phyloP scores from a whole-genome alignment of 1,140 invertebrate genomes.

The Akabosia matsudoensis region DNA sequence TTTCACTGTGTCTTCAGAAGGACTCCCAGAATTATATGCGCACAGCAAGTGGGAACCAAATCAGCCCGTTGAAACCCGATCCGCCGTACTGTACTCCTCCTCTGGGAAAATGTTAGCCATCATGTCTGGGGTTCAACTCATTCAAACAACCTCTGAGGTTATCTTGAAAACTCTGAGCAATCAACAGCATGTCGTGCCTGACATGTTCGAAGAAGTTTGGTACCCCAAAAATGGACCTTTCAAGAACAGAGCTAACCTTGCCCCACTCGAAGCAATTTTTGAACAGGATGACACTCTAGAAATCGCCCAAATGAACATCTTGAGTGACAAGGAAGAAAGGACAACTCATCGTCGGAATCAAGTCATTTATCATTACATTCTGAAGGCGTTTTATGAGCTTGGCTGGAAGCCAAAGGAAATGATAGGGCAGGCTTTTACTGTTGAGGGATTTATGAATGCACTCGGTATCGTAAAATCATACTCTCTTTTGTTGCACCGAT shows the following conservation, averaged over 20 bases:
- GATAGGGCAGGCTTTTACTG: background rate
- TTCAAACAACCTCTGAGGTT: background rate
- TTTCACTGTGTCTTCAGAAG: background rate
- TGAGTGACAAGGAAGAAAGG: background rate
- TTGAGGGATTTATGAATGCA: background rate
- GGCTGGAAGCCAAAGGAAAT: background rate
- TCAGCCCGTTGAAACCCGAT: background rate
- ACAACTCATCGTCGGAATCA: background rate
- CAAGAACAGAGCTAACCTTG: background rate
- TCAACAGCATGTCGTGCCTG: conserved; percentile 21
- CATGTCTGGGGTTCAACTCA: conserved; percentile 12
- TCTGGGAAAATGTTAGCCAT: background rate
- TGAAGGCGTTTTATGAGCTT: background rate
- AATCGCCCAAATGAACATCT: background rate
- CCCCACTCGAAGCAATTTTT: background rate
- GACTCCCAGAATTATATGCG: background rate
- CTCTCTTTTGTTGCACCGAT: background rate
- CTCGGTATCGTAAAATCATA: background rate
- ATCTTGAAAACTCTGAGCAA: conserved; percentile 6
- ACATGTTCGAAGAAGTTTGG: conserved; percentile 24
- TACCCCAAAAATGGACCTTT: background rate
- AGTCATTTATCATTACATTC: background rate
- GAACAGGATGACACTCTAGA: background rate
- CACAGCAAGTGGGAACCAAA: background rate
- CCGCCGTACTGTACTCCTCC: background rate